Base-by-base conservation (phyloP, 2,888 invertebrate genomes). In the Cinara cedri region DNA sequence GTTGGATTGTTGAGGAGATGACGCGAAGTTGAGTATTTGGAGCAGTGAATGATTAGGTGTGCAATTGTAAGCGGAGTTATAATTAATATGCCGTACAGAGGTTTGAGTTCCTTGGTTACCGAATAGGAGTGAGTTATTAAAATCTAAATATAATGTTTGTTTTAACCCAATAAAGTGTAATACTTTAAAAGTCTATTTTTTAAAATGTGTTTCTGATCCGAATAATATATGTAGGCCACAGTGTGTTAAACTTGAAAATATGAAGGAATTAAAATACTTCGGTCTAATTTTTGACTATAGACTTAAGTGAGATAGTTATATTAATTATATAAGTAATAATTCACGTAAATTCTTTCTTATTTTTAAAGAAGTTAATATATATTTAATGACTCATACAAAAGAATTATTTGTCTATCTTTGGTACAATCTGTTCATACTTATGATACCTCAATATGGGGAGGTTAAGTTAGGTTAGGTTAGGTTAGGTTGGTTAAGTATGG, bases 251-350 rank as follows among this genome's bases (percentile, higher is more conserved):
- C 66, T 65, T 44, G 44, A 65, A 65, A 1, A 44, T n/a, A 44
- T 65, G 1, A 65, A 42, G 3, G 44, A 65, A 44, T 44, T 65
- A 42, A 44, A 65, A 44, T 65, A 21, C 13, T 11, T 65, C 44
- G 44, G 65, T 19, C 16, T 66, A 16, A 49, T 49, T 16, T 13
- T 66, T 16, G 21, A 49, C 13, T 49, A 24, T 49, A 49, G 14
- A 24, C 46, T 66, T 13, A 66, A 66, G 49, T 66, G 49, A 49
- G 16, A 66, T 49, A 66, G 66, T 10, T 24, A 44, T 65, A 65
- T 65, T 14, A 46, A 66, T 66, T 65, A 14, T 46, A 11, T 46
- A 65, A 46, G 4, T 3, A 44, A 44, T 19, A 46, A 16, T 46
- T 13, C 21, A 49, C 14, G 19, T 2, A 65, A 44, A 19, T 65